Evolutionary conservation across 2,888 invertebrate genomes (phyloP), one percentile per base, ranked within the genome.

Genomic region (Aplocera efformata): DNA sequence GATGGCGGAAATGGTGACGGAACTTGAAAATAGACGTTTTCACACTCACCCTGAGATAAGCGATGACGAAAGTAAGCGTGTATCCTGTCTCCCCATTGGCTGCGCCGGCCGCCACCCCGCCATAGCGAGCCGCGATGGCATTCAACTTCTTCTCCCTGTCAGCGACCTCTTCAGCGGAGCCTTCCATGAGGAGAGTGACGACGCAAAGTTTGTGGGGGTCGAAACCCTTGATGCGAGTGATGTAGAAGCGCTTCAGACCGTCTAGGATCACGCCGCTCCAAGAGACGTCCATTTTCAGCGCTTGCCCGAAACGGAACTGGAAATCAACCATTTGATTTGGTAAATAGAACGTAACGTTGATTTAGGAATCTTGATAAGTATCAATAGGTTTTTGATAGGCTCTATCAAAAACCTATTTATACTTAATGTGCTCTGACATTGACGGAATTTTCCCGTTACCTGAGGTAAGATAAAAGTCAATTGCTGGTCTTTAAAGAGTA

Each of bases 61-160:
- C 99, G 53, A 99, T 99, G 42, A 98, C 97, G 74, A 98, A 99
- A 0, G 99, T 99, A 28, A 99, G 89, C 64, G 96, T 94, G 71
- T 99, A 99, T 1, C 99, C 99, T 24, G 97, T 91, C 73, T 97
- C 94, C 0, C 99, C 99, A 67, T 99, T 99, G 35, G 93, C 93
- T 26, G 96, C 95, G 0, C 99, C 99, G 0, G 96, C 98, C 0
- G 97, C 93, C 17, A 98, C 86, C 0, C 98, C 99, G 0, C 94
- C 93, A 69, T 89, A 93, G 43, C 90, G 75, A 1, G 90, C 89
- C 0, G 96, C 97, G 29, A 98, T 94, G 7, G 86, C 88, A 72
- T 97, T 94, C 32, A 99, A 92, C 44, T 90, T 89, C 61, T 91
- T 63, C 65, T 86, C 84, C 0, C 69, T 49, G 0, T 61, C 83